Conservation (phyloP, 2,888 invertebrate species). For the Phaedon cochleariae region DNA sequence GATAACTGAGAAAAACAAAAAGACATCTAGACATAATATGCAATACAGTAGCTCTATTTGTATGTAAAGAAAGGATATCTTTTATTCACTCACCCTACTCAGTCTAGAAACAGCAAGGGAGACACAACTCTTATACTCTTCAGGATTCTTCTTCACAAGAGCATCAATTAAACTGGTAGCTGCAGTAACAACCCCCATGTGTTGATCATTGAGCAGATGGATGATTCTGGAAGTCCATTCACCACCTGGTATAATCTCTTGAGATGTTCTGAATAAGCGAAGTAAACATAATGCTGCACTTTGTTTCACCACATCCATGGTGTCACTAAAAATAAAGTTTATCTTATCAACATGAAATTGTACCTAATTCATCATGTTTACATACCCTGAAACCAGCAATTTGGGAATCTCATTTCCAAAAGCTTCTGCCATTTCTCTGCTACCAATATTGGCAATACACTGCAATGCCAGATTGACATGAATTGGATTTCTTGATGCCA, state of each 20-base stretch:
- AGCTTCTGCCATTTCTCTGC: conserved; percentile 99
- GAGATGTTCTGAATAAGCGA: conserved; percentile 91
- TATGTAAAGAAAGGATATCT: no score
- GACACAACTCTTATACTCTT: conserved; percentile 99
- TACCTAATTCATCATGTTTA: no score
- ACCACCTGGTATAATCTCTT: conserved; percentile 95
- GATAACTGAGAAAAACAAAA: no score
- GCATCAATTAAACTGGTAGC: conserved; percentile 98
- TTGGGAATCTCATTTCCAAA: conserved; percentile 98
- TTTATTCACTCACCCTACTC: conserved; percentile 83
- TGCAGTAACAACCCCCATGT: conserved; percentile 99
- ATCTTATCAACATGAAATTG: no score
- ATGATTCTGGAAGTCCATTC: conserved; percentile 99
- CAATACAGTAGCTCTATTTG: no score
- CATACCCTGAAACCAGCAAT: conserved; percentile 93
- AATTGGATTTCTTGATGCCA: conserved; percentile 95
- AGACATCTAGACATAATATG: no score
- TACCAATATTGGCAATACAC: conserved; percentile 99
- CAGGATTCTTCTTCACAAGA: conserved; percentile 97
- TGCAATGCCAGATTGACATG: conserved; percentile 98
- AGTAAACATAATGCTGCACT: conserved; percentile 97
- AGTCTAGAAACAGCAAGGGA: conserved; percentile 96
- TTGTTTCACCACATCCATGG: conserved; percentile 99
- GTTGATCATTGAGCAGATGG: conserved; percentile 97
- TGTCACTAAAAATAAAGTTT: conserved; percentile 79